Evolutionary conservation across 2,797 vertebrate species (phyloP), one percentile per base, ranked within the genome.

Genomic region (Pseudochromis fuscus): DNA sequence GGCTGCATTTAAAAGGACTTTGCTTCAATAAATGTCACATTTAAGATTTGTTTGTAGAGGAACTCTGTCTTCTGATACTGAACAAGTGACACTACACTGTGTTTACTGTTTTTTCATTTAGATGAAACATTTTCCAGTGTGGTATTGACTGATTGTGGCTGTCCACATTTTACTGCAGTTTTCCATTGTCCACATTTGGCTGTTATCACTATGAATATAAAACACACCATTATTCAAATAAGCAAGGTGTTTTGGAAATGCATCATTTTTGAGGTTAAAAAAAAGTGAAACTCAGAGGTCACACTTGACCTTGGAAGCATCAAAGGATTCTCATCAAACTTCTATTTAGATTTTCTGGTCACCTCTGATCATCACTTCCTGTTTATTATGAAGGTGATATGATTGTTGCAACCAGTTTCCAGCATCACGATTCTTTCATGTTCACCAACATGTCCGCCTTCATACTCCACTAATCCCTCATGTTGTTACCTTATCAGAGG

Each of bases 401-500:
- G 52, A 12, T 65, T 66, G 51, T 6, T 55, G 74, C 70, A 78
- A 66, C 48, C 51, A 63, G 46, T 28, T 42, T 71, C 62, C 13
- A 2, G 35, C 18, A 33, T 59, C 66, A 46, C n/a, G 0, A 2
- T 45, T 52, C 58, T 72, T 67, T 77, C 59, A 56, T 49, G 30
- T 72, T 52, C 46, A 48, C 45, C 67, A 19, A 56, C 48, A 38
- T 66, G 61, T 33, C 68, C 33, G 42, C 64, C 68, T 62, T 81
- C 58, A 58, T 71, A 71, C 58, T 45, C 7, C 31, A 50, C 61
- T 72, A 82, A 86, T 83, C 77, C 70, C 23, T 18, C 55, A 46
- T 76, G 62, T 77, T 81, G 77, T 80, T 60, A 30, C 24, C 65
- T 56, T 33, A 63, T 73, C 83, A 59, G 63, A 35, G 44, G 64